phyloP scores from a whole-genome alignment of 2,797 vertebrate species.

The Acrocephalus scirpaceus region DNA sequence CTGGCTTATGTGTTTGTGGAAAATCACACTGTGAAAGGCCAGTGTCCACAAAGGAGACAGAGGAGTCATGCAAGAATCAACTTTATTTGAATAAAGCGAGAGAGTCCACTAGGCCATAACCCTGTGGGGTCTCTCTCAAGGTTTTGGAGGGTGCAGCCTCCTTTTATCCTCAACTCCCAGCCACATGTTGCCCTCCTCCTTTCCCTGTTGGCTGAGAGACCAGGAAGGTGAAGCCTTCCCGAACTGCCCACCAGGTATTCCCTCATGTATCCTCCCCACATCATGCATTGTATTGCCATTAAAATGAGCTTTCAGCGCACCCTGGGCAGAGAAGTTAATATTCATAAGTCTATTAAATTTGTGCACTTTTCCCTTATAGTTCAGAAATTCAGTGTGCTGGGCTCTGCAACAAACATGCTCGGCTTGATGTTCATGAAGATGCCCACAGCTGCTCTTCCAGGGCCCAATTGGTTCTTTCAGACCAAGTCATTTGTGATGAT shows the following conservation, averaged over 20 bases:
- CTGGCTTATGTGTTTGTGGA: not conserved
- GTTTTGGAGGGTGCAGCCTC: not conserved
- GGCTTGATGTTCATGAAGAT: not conserved
- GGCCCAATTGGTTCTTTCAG: not conserved
- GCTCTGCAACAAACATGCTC: not conserved
- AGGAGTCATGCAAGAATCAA: not conserved
- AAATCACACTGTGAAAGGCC: not conserved
- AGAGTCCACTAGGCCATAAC: not conserved
- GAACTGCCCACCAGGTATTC: fast-evolving
- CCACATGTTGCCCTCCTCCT: not conserved
- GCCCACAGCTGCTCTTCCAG: no score
- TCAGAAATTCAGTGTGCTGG: not conserved
- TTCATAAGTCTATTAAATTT: not conserved
- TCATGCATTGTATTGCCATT: no score
- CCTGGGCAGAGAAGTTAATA: not conserved
- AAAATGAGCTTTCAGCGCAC: not conserved
- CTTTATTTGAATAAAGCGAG: not conserved
- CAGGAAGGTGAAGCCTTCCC: not conserved
- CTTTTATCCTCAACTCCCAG: not conserved
- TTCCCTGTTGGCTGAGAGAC: not conserved
- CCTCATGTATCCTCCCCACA: no score
- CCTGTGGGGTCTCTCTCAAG: not conserved
- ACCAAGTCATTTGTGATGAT: not conserved
- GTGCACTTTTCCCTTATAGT: not conserved
- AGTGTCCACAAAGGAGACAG: not conserved